Evolutionary conservation across 2,888 invertebrate genomes (phyloP).

Genomic region (Brachyptera risi): DNA sequence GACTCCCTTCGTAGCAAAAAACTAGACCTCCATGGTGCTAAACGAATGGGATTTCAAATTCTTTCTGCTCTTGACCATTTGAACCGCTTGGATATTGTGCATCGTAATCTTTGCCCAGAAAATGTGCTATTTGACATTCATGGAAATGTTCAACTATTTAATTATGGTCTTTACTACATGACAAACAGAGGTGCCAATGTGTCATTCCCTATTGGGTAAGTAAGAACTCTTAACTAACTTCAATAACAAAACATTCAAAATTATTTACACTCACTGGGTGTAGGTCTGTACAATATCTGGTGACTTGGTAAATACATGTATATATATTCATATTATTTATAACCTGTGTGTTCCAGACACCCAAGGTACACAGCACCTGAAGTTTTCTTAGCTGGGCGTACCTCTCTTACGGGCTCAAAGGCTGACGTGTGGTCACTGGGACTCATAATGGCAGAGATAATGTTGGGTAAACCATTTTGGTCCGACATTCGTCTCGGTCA

Average conservation of each 20-base stretch:
- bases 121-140: slow-evolving; percentile 73
- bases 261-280: background rate
- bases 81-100: slow-evolving; percentile 67
- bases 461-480: slow-evolving; percentile 69
- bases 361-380: slow-evolving; percentile 81
- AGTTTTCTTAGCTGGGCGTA: slow-evolving; percentile 62
- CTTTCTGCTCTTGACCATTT: slow-evolving; percentile 68
- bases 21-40: slow-evolving; percentile 50
- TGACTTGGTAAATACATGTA: background rate
- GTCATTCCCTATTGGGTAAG: slow-evolving; percentile 82
- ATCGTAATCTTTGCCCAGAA: slow-evolving; percentile 75
- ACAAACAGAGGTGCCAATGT: slow-evolving; percentile 82
- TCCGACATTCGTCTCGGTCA: slow-evolving; percentile 67
- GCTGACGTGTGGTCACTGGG: slow-evolving; percentile 94
- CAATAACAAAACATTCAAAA: background rate
- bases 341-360: slow-evolving; percentile 58
- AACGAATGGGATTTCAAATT: slow-evolving; percentile 68
- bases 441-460: slow-evolving; percentile 78
- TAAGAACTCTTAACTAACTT: slow-evolving; percentile 32
- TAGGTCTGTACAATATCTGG: slow-evolving; percentile 11
- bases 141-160: slow-evolving; percentile 77
- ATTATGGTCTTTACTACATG: slow-evolving; percentile 92
- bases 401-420: slow-evolving; percentile 57
- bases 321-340: background rate
- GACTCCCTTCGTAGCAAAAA: slow-evolving; percentile 53